phyloP scores from a whole-genome alignment of 2,113 vertebrate species.

The Lagopus muta region DNA sequence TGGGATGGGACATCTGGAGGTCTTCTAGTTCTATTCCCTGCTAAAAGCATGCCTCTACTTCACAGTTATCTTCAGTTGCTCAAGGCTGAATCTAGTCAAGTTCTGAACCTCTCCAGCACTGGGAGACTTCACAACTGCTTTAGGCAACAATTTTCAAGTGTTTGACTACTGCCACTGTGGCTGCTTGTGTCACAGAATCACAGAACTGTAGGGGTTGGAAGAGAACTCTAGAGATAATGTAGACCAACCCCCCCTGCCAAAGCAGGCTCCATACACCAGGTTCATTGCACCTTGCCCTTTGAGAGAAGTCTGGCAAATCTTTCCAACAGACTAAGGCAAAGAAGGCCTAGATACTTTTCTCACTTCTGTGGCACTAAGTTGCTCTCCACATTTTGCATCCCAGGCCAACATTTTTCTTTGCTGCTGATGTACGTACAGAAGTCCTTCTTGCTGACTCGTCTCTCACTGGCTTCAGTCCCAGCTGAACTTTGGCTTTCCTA shows the following conservation, averaged over 20 bases:
- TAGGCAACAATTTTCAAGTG: not conserved
- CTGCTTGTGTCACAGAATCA: too few relatives aligned
- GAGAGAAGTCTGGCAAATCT: not conserved
- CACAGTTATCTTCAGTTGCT: not conserved
- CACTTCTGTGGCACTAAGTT: not conserved
- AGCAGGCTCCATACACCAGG: too few relatives aligned
- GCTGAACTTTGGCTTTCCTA: not conserved
- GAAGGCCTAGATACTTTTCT: not conserved
- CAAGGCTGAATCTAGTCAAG: not conserved
- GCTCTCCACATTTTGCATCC: not conserved
- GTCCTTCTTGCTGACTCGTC: not conserved
- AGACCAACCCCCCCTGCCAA: too few relatives aligned
- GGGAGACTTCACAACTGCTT: not conserved
- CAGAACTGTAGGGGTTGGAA: too few relatives aligned
- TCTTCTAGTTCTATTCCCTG: not conserved
- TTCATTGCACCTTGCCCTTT: not conserved
- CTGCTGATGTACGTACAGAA: not conserved
- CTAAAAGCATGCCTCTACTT: not conserved
- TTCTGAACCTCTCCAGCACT: not conserved
- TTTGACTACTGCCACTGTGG: not conserved
- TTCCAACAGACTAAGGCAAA: not conserved
- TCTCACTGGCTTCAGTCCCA: not conserved
- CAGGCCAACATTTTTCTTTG: not conserved
- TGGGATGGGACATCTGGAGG: not conserved
- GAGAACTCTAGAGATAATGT: too few relatives aligned